Percentiles rank a stretch among this genome's conserved stretches.
Conservation (phyloP, 2,888 invertebrate genomes). For the Idaea biselata region DNA sequence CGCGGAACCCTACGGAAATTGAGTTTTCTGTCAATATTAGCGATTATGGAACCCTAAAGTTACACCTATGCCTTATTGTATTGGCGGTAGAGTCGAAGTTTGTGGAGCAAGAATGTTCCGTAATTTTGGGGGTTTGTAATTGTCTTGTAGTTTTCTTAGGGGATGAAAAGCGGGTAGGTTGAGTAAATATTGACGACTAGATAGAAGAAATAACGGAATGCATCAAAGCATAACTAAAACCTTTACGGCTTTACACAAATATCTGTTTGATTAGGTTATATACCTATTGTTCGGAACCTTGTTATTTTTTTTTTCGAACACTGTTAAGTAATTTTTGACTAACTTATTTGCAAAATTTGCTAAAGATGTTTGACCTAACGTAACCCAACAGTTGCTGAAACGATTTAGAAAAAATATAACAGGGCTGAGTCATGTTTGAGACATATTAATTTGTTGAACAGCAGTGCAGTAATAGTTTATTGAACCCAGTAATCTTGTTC, state of each 20-base stretch:
- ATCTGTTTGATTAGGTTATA: too few species aligned
- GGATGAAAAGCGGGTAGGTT: slow-evolving; percentile 29
- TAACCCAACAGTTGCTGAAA: too few species aligned
- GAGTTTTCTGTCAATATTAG: slow-evolving; percentile 63
- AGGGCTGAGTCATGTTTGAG: too few species aligned
- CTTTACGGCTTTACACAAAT: too few species aligned
- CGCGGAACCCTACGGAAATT: slow-evolving; percentile 65
- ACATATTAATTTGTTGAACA: background rate
- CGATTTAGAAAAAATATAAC: too few species aligned
- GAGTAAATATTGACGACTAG: slow-evolving; percentile 43
- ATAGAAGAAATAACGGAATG: slow-evolving; percentile 15
- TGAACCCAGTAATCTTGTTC: background rate
- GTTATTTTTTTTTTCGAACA: too few species aligned
- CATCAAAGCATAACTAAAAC: background rate
- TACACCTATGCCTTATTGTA: slow-evolving; percentile 15
- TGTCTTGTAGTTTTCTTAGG: slow-evolving; percentile 41
- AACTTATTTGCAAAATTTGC: too few species aligned
- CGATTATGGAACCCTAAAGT: slow-evolving; percentile 37
- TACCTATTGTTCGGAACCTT: too few species aligned
- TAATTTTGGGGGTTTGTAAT: slow-evolving; percentile 50
- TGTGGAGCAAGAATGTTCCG: slow-evolving; percentile 17
- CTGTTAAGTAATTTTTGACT: too few species aligned
- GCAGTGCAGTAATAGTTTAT: background rate
- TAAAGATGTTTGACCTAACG: too few species aligned
- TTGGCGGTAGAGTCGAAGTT: slow-evolving; percentile 21